Base-by-base conservation (phyloP, 92 coral and sea anemone genomes). In the Metridium senile region DNA sequence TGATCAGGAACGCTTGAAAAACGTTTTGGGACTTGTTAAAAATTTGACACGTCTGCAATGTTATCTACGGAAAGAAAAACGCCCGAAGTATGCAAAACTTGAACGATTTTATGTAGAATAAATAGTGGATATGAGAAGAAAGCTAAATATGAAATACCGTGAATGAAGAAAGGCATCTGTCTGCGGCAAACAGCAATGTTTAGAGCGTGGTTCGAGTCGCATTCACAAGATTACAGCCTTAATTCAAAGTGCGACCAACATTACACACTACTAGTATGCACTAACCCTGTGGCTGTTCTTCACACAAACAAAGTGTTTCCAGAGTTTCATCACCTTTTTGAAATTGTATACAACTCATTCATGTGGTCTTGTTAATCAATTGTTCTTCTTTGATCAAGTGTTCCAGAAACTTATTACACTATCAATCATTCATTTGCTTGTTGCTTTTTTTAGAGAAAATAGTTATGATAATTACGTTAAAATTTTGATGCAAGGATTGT, bases 371-470 rank as follows among this genome's bases (percentile, higher is more conserved):
- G 69, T 28, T 13, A 39, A 63, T 63, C 43, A 63, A 63, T 63
- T 63, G 69, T 63, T 63, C 69, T 63, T 63, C 69, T 63, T 63
- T 63, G 69, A 63, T 63, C 69, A 63, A 63, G 31, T 29, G 69
- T 63, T 63, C 69, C 21, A 28, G n/a, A 63, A 2, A 63, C 32
- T 63, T 29, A 67, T 73, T 58, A 23, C 23, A 1, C 28, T 11
- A 62, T 58, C 51, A 73, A 73, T 73, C 8, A 73, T 73, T 73
- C 2, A 73, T 73, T 73, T 58, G 67, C 25, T 32, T 4, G 9
- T 58, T 73, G 63, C 32, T 62, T 6, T 73, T 73, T 58, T 63
- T 28, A 9, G 1, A 13, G 13, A 23, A 58, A 58, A 21, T 21
- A 21, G 28, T 23, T 58, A 6, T 21, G 30, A 31, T 58, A 4